Evolutionary conservation across 2,113 vertebrate genomes (phyloP).

Genomic region (Procapra przewalskii): DNA sequence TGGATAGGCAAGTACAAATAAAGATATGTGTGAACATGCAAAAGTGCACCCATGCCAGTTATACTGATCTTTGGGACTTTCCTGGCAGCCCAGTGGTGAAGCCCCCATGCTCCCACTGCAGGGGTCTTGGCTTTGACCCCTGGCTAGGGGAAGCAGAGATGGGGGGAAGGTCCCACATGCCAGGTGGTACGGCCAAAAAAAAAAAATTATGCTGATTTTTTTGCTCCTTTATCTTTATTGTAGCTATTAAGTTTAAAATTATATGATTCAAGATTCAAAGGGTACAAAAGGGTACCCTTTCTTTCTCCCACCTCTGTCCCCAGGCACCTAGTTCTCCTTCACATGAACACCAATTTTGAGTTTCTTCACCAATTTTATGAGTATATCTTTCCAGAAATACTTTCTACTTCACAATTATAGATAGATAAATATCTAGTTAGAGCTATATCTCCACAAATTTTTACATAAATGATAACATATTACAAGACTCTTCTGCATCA

Average conservation of each 20-base stretch:
- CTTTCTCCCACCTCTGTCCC: not conserved
- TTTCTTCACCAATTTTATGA: not conserved
- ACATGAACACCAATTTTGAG: not conserved
- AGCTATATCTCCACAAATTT: not conserved
- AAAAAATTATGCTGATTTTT: not conserved
- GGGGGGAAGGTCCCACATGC: not conserved
- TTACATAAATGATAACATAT: not conserved
- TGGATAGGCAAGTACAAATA: not conserved
- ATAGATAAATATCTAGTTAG: not conserved
- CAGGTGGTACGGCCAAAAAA: not conserved
- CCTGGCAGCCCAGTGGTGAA: not conserved
- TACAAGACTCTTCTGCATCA: not conserved
- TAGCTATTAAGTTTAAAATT: conserved; percentile 1
- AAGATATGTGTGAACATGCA: not conserved
- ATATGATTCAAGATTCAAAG: not conserved
- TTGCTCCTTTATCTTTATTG: not conserved
- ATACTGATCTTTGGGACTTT: not conserved
- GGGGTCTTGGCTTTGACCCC: not conserved
- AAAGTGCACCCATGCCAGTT: not conserved
- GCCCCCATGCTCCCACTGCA: not conserved
- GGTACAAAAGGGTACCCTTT: not conserved
- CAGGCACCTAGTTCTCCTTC: not conserved
- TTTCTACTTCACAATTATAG: not conserved
- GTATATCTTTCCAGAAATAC: not conserved
- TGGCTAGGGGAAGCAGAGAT: not conserved